Evolutionary conservation across 1,140 invertebrate species (phyloP).

Genomic region (Stenopsyche tienmushanensis): DNA sequence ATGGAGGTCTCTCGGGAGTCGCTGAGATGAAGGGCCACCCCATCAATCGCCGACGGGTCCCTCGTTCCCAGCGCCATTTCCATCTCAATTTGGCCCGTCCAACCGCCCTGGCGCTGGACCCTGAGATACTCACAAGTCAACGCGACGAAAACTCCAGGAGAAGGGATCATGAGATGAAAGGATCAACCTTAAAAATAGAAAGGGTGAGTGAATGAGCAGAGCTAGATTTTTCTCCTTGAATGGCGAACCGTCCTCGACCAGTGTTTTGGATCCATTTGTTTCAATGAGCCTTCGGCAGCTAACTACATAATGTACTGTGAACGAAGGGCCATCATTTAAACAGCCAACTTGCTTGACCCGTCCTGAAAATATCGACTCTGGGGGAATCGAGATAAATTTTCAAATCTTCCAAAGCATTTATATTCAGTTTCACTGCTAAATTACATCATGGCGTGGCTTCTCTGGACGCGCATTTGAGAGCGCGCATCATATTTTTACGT

Average conservation of each 20-base stretch:
- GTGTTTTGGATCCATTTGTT: neutral
- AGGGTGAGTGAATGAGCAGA: neutral
- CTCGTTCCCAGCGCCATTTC: slow-evolving; percentile 39
- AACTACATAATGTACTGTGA: too few relatives aligned
- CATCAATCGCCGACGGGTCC: slow-evolving; percentile 35
- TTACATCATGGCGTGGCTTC: too few relatives aligned
- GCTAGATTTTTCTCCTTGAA: slow-evolving; percentile 10
- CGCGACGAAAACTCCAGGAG: neutral
- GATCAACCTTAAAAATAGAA: slow-evolving; percentile 26
- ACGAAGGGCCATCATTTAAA: too few relatives aligned
- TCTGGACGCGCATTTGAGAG: too few relatives aligned
- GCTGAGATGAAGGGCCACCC: slow-evolving; percentile 33
- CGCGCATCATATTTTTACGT: too few relatives aligned
- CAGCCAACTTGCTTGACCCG: too few relatives aligned
- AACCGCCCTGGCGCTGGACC: neutral
- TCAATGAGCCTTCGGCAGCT: neutral
- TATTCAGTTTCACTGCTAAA: too few relatives aligned
- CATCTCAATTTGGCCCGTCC: slow-evolving; percentile 40
- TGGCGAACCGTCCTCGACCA: neutral
- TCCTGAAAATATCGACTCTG: too few relatives aligned
- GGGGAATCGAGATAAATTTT: too few relatives aligned
- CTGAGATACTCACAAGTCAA: neutral
- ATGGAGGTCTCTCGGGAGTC: slow-evolving; percentile 9
- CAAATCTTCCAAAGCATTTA: too few relatives aligned
- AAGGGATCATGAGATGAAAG: slow-evolving; percentile 17